Percentiles rank a stretch among this genome's conserved stretches.
Evolutionary conservation across 2,797 vertebrate genomes (phyloP).

Genomic region (Margarornis squamiger): DNA sequence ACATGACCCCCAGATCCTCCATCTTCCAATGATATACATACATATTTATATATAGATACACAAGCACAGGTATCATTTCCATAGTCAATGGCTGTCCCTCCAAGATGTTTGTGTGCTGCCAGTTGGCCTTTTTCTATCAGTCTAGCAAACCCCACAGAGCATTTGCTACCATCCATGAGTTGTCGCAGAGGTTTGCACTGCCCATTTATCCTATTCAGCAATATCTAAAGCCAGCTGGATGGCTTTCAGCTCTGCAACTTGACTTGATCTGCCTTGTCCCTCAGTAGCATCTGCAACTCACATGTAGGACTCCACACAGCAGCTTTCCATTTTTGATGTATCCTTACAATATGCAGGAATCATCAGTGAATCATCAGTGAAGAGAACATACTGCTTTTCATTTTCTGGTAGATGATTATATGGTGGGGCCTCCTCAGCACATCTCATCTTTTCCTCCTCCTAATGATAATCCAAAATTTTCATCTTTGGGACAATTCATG

Average conservation of each 20-base stretch:
- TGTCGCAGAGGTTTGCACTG: not conserved
- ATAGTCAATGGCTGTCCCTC: not conserved
- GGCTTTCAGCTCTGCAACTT: not conserved
- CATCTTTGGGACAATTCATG: not conserved
- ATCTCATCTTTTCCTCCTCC: not conserved
- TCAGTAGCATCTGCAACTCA: not conserved
- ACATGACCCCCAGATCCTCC: not conserved
- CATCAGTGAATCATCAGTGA: not conserved
- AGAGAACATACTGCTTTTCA: not conserved
- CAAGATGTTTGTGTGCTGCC: not conserved
- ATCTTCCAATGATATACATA: not conserved
- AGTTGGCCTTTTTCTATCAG: not conserved
- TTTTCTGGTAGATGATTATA: not conserved
- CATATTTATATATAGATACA: fast-evolving
- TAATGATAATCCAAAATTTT: not conserved
- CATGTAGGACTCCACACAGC: not conserved
- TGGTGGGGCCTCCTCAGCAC: not conserved
- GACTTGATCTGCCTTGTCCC: not conserved
- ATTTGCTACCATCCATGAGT: not conserved
- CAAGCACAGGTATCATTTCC: too few relatives aligned
- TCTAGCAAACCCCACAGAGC: not conserved
- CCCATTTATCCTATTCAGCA: not conserved
- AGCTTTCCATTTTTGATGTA: not conserved
- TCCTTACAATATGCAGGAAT: not conserved
- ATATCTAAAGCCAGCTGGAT: not conserved